These are phyloP conservation scores for Ornithoptera alexandrae DNA, from an alignment of 2,888 invertebrate species.

Conservation along the genomic window DNA sequence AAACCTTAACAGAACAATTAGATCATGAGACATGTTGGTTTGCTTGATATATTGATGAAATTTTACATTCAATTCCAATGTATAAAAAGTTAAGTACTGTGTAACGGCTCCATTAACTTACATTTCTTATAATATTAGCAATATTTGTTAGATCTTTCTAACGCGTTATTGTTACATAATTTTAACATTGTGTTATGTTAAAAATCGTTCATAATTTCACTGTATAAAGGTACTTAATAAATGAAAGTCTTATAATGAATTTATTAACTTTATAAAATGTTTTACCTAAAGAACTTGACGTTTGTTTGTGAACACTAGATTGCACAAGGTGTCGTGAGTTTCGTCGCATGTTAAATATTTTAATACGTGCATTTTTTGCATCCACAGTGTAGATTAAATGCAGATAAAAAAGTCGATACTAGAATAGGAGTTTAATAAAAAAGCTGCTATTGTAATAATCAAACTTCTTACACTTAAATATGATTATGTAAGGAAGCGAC, in stretches of 20 bases:
- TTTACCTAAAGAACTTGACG: neutral
- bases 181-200: neutral
- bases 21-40: neutral
- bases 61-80: too few relatives aligned
- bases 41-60: neutral
- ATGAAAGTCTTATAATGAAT: neutral
- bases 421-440: too few relatives aligned
- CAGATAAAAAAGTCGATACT: neutral
- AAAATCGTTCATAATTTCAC: neutral
- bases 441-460: too few relatives aligned
- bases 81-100: too few relatives aligned
- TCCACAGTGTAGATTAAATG: neutral
- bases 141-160: too few relatives aligned
- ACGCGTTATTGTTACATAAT: too few relatives aligned
- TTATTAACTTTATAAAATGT: neutral
- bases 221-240: neutral
- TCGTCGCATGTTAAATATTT: conserved; percentile 51
- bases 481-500: too few relatives aligned
- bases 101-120: too few relatives aligned
- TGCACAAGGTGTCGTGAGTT: conserved; percentile 57
- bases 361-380: conserved; percentile 22
- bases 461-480: too few relatives aligned
- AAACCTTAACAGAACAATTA: neutral
- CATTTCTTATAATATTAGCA: too few relatives aligned
- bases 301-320: conserved; percentile 31